Evolutionary conservation across 2,113 vertebrate species (phyloP).

Genomic region (Propithecus coquereli): DNA sequence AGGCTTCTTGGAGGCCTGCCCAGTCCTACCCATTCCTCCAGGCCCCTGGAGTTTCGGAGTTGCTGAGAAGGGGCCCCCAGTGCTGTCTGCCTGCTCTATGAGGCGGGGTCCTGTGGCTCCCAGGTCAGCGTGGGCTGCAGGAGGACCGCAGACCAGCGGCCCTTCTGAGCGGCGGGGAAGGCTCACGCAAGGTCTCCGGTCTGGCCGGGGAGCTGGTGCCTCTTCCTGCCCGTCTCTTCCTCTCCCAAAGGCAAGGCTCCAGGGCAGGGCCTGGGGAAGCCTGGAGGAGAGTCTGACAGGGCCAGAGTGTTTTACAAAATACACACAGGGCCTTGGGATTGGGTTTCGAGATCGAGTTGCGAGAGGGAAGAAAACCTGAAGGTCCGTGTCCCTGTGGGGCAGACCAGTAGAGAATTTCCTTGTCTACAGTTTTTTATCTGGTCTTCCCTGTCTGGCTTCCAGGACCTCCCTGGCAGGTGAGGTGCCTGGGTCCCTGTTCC

Average conservation of each 20-base stretch:
- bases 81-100: background rate
- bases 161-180: background rate
- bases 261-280: background rate
- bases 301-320: background rate
- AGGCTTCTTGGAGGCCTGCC: background rate
- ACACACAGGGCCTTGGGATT: constrained; percentile 12
- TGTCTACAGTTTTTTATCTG: constrained; percentile 61
- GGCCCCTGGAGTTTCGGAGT: background rate
- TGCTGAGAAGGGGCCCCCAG: background rate
- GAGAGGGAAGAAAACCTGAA: background rate
- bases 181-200: background rate
- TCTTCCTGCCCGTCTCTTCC: background rate
- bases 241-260: background rate
- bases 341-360: background rate
- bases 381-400: constrained; percentile 61
- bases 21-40: background rate
- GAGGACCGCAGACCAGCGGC: background rate
- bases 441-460: constrained; percentile 49
- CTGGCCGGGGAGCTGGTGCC: background rate
- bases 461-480: constrained; percentile 42
- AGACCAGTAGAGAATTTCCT: background rate
- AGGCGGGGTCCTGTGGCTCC: background rate
- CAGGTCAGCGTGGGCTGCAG: background rate
- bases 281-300: background rate
- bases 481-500: constrained; percentile 65